Conservation (phyloP, 2,888 invertebrate genomes). For the Heliothis peltigera region DNA sequence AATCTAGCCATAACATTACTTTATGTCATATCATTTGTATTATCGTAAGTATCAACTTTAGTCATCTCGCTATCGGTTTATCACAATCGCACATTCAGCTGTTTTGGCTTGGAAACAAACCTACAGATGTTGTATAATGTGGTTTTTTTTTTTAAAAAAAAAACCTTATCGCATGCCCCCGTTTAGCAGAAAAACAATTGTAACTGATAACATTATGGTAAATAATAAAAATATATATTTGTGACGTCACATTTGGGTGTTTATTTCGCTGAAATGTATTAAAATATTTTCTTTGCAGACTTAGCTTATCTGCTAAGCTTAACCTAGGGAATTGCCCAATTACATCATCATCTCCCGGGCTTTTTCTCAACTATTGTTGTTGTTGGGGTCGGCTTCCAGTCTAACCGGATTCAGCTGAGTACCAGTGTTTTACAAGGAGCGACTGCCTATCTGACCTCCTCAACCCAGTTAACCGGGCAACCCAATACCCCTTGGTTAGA, state of each 20-base stretch:
- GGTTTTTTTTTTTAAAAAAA: slow-evolving; percentile 1
- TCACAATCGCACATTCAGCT: slow-evolving; percentile 35
- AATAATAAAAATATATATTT: slow-evolving; percentile 1
- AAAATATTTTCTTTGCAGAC: no score
- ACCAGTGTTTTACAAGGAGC: no score
- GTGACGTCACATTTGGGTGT: background rate
- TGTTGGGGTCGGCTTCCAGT: no score
- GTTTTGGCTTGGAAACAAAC: slow-evolving; percentile 19
- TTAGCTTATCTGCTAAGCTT: no score
- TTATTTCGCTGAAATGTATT: background rate
- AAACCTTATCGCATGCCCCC: slow-evolving; percentile 36
- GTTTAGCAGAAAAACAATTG: slow-evolving; percentile 45
- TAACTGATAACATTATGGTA: slow-evolving; percentile 38
- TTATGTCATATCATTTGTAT: slow-evolving; percentile 33
- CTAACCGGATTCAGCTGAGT: no score
- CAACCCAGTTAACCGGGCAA: no score
- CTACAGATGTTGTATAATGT: slow-evolving; percentile 19
- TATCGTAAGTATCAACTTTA: slow-evolving; percentile 24
- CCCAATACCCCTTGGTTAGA: no score
- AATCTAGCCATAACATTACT: slow-evolving; percentile 38
- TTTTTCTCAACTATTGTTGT: no score
- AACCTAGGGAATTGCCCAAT: no score
- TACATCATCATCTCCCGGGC: no score
- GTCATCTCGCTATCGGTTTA: slow-evolving; percentile 38
- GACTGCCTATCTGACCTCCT: no score